These are phyloP conservation scores for Nanorana parkeri DNA, from an alignment of 2,113 vertebrate species.

Conservation along the genomic window DNA sequence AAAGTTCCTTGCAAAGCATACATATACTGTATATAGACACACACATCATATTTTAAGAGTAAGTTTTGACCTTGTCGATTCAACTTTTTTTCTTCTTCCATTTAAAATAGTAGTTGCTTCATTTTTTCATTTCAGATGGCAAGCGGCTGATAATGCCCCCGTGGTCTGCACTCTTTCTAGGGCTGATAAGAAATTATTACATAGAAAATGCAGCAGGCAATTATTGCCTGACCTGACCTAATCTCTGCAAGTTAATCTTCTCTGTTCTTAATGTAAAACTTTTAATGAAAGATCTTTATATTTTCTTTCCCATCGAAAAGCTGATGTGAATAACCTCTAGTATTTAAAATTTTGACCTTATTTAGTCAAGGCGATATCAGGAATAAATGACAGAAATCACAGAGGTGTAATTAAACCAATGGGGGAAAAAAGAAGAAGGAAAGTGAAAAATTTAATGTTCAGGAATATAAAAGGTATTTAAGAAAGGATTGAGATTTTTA, in stretches of 20 bases:
- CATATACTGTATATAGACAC: too few species aligned
- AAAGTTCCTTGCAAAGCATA: too few species aligned
- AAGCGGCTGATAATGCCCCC: constrained; percentile 68
- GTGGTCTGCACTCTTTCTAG: constrained; percentile 51
- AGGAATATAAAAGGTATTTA: too few species aligned
- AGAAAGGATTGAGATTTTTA: too few species aligned
- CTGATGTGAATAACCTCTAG: constrained; percentile 58
- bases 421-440: neutral
- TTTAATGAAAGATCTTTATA: constrained; percentile 66
- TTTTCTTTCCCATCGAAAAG: constrained; percentile 55
- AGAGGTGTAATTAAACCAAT: constrained; percentile 9
- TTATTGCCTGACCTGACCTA: constrained; percentile 63
- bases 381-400: constrained; percentile 15
- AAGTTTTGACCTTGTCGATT: neutral
- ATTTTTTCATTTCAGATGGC: constrained; percentile 66
- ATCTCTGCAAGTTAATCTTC: constrained; percentile 60
- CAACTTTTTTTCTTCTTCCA: neutral
- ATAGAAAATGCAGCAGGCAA: constrained; percentile 63
- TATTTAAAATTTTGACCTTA: constrained; percentile 59
- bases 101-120: neutral
- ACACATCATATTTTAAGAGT: neutral
- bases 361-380: constrained; percentile 47
- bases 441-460: neutral
- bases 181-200: constrained; percentile 57
- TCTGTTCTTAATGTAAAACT: constrained; percentile 59